phyloP scores from a whole-genome alignment of 2,888 invertebrate genomes.

The Asteroscopus sphinx region DNA sequence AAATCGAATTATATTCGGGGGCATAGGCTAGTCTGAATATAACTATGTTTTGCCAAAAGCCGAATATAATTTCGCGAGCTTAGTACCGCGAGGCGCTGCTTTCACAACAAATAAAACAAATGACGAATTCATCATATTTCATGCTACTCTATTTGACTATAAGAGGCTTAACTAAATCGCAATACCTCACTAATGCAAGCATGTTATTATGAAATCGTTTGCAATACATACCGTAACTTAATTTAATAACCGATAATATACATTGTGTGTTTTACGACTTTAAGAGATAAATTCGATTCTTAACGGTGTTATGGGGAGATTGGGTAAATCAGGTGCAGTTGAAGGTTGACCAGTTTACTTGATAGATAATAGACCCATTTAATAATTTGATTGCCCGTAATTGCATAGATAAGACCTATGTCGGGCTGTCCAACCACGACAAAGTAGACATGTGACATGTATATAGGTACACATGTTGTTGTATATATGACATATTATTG shows the following conservation, averaged over 20 bases:
- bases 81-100: conserved; percentile 26
- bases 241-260: conserved; percentile 35
- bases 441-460: conserved; percentile 42
- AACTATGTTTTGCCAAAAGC: conserved; percentile 12
- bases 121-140: conserved; percentile 5
- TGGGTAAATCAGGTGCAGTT: conserved; percentile 35
- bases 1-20: no score
- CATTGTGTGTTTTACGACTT: conserved; percentile 17
- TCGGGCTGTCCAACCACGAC: conserved; percentile 28
- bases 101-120: conserved; percentile 39
- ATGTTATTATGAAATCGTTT: conserved; percentile 38
- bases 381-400: conserved; percentile 43
- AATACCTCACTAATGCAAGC: conserved; percentile 12
- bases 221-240: conserved; percentile 18
- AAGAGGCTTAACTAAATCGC: conserved; percentile 6
- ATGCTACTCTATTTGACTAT: conserved; percentile 5
- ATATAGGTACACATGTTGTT: no score
- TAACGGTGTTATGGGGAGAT: conserved; percentile 34
- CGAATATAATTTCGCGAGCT: conserved; percentile 2
- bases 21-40: no score
- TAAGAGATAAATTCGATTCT: conserved; percentile 23
- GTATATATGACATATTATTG: conserved; percentile 12
- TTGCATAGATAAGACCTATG: conserved; percentile 33
- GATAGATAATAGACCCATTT: conserved; percentile 45
- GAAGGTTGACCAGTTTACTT: conserved; percentile 56